A percentile compares a stretch with the other conserved stretches of the same genome.
Conservation (phyloP, 2,113 vertebrate genomes). For the Castor canadensis region DNA sequence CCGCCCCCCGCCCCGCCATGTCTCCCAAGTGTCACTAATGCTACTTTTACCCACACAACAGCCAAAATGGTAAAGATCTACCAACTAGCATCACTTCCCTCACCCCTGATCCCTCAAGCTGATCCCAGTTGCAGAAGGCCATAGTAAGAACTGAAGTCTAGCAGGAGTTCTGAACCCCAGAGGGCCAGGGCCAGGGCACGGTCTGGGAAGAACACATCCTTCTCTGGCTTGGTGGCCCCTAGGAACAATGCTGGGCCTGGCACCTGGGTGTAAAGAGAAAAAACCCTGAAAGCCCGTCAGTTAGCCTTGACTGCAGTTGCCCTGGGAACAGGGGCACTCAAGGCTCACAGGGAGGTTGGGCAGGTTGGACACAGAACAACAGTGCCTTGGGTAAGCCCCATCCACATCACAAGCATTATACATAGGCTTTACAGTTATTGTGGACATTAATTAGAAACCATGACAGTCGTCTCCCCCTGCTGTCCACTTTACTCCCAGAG, state of each 20-base stretch:
- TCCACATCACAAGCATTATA: accelerated
- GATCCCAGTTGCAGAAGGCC: neutral
- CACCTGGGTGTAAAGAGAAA: conserved; percentile 10
- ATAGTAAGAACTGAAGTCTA: neutral
- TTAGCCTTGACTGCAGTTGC: neutral
- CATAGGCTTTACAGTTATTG: neutral
- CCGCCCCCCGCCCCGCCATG: neutral
- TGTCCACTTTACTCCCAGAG: neutral
- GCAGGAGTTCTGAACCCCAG: conserved; percentile 35
- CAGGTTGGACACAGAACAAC: neutral
- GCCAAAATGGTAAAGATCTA: too few species aligned
- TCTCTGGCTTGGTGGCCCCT: neutral
- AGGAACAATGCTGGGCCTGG: neutral
- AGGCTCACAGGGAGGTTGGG: neutral
- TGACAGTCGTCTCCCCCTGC: neutral
- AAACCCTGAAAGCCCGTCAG: neutral
- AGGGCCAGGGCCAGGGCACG: neutral
- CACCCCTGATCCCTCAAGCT: neutral
- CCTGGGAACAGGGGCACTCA: neutral
- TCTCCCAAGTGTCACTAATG: neutral
- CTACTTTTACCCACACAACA: too few species aligned
- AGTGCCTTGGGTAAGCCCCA: neutral
- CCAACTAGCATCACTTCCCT: neutral
- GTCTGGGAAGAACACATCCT: neutral
- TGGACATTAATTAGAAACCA: neutral